These are phyloP conservation scores for Troglohyphantes excavatus DNA, from an alignment of 2,888 invertebrate genomes.

Conservation along the genomic window DNA sequence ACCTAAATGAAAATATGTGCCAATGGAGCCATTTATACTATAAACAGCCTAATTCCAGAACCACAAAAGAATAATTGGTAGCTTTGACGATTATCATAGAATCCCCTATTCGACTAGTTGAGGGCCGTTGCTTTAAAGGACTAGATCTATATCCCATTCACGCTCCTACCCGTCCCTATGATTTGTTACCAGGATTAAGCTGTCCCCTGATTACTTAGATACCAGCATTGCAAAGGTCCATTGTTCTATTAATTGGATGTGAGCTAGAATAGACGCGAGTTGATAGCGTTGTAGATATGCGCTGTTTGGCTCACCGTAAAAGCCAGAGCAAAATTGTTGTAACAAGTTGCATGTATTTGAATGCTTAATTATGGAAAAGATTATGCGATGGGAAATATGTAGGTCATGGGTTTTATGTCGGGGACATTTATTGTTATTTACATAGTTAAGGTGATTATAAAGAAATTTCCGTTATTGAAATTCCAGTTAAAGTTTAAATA, in stretches of 20 bases:
- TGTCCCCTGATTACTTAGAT: slow-evolving; percentile 14
- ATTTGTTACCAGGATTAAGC: slow-evolving; percentile 36
- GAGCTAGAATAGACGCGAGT: not conserved
- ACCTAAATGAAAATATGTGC: too few species aligned
- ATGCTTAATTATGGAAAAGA: too few species aligned
- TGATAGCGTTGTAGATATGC: slow-evolving; percentile 23
- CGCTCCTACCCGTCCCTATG: not conserved
- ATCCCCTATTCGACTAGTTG: not conserved
- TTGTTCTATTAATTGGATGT: slow-evolving; percentile 39
- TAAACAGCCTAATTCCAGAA: not conserved
- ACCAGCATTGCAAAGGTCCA: not conserved
- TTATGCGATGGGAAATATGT: too few species aligned
- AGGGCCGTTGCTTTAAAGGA: slow-evolving; percentile 6
- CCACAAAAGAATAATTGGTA: slow-evolving; percentile 1
- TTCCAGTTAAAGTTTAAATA: too few species aligned
- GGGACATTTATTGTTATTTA: too few species aligned
- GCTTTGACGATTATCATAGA: not conserved
- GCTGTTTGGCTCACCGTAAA: slow-evolving; percentile 11
- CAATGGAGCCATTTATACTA: too few species aligned
- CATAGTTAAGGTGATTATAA: too few species aligned
- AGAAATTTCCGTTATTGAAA: too few species aligned
- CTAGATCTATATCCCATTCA: not conserved
- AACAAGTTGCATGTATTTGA: too few species aligned
- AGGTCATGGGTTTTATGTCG: too few species aligned
- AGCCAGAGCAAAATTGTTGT: not conserved